A percentile compares a stretch with the other conserved stretches of the same genome.
Conservation (phyloP, 2,113 vertebrate species). For the Brachyhypopomus gauderio region DNA sequence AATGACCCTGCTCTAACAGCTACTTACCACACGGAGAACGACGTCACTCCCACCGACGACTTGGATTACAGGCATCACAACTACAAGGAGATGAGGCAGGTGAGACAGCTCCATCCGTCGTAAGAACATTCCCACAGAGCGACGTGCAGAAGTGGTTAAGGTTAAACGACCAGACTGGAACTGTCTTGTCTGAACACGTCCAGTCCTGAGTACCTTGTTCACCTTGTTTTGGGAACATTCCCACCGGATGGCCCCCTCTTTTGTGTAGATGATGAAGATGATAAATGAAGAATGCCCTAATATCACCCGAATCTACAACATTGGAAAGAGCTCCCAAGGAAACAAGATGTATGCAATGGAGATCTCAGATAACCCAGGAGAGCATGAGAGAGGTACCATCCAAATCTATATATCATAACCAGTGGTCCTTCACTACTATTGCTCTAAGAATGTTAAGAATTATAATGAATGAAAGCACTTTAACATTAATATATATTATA, state of each 20-base stretch:
- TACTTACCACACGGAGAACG: slow-evolving; percentile 70
- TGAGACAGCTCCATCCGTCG: slow-evolving; percentile 61
- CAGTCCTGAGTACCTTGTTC: neutral
- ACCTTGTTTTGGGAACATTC: slow-evolving; percentile 18
- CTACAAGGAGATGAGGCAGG: slow-evolving; percentile 93
- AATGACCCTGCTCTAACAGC: slow-evolving; percentile 57
- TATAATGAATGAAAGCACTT: too few species aligned
- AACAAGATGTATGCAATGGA: slow-evolving; percentile 92
- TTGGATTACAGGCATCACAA: slow-evolving; percentile 93
- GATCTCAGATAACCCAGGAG: slow-evolving; percentile 89
- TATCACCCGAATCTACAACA: slow-evolving; percentile 92
- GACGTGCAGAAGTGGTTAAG: neutral
- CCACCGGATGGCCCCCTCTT: neutral
- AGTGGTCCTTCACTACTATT: too few species aligned
- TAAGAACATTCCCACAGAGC: slow-evolving; percentile 17
- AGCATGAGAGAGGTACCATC: slow-evolving; percentile 86
- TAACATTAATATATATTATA: too few species aligned
- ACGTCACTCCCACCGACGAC: slow-evolving; percentile 79
- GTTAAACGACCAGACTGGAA: slow-evolving; percentile 22
- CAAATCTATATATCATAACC: neutral
- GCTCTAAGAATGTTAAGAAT: too few species aligned
- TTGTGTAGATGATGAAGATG: slow-evolving; percentile 88
- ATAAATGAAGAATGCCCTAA: slow-evolving; percentile 92
- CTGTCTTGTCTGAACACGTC: slow-evolving; percentile 7
- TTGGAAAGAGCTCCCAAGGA: slow-evolving; percentile 89